Base-by-base conservation (phyloP, 2,888 invertebrate species). In the Helleia helle region DNA sequence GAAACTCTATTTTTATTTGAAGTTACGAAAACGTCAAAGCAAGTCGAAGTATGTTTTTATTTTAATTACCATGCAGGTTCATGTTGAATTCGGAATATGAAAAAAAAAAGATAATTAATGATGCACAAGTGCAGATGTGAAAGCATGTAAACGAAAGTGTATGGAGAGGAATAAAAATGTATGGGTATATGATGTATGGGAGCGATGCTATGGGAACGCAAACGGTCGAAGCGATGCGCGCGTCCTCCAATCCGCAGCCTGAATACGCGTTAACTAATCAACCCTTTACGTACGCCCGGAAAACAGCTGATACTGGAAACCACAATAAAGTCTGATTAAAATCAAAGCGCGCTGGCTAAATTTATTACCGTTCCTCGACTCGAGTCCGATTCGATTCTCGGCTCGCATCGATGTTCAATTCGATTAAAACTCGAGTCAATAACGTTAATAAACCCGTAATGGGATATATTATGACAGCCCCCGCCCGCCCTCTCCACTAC, bases 231-330 rank as follows among this genome's bases (percentile, higher is more conserved):
- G 45, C 47, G 51, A 51, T 48, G 52, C 45, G 51, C 46, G 50
- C 41, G 42, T 44, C 34, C 46, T 38, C 44, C 46, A 27, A 38
- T 29, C 58, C 65, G 57, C 59, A 57, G 61, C 57, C 63, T 54
- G 56, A 60, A 63, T 62, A 71, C 62, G 66, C 65, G 65, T 26
- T 36, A 34, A 38, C 31, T 42, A 40, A 44, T 38, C 38, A 43
- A 48, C 43, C 36, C 41, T 75, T 86, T 88, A 88, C 65, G 86
- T 83, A 84, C 87, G 87, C 79, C 88, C 87, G 80, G 88, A 86
- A 86, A 88, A 87, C 83, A 88, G 88, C 86, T 88, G 88, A 75
- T 87, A 87, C 88, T 89, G 88, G 70, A 88, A 88, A 86, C 70
- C 73, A 79, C 65, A 72, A 74, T 54, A 70, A 70, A 68, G 59